Conservation (phyloP, 2,888 invertebrate species). For the Drosophila antonietae region DNA sequence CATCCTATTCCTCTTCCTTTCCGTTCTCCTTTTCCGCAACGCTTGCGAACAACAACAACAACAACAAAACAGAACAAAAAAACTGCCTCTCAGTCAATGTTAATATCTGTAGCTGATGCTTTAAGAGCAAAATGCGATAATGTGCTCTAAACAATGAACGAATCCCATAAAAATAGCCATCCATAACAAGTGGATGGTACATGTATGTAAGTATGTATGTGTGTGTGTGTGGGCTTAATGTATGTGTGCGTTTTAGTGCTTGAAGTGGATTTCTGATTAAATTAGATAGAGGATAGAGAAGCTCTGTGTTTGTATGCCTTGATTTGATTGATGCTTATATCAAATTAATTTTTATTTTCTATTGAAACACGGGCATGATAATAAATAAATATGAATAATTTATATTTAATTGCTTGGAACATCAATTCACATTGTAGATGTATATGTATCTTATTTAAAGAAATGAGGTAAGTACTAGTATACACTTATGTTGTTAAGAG, state of each 20-base stretch:
- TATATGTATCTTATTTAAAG: neutral
- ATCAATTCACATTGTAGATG: neutral
- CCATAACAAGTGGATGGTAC: constrained; percentile 37
- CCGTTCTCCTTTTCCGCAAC: constrained; percentile 2
- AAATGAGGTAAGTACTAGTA: neutral
- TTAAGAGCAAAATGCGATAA: constrained; percentile 80
- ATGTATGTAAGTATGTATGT: neutral
- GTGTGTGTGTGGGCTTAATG: neutral
- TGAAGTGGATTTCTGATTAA: constrained; percentile 1
- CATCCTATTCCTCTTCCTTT: neutral
- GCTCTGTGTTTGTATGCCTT: neutral
- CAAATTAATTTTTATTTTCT: constrained; percentile 3
- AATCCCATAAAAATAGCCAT: constrained; percentile 72
- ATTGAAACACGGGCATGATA: neutral
- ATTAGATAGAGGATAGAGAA: neutral
- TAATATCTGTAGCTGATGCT: constrained; percentile 70
- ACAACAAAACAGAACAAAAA: neutral
- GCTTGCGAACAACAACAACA: neutral
- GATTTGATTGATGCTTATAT: neutral
- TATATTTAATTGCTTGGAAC: neutral
- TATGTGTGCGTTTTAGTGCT: neutral
- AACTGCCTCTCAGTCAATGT: constrained; percentile 37
- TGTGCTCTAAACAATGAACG: constrained; percentile 72
- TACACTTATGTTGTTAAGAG: too few species aligned
- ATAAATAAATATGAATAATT: neutral